Conservation (phyloP, 2,888 invertebrate species). For the Drosophila flavopinicola region DNA sequence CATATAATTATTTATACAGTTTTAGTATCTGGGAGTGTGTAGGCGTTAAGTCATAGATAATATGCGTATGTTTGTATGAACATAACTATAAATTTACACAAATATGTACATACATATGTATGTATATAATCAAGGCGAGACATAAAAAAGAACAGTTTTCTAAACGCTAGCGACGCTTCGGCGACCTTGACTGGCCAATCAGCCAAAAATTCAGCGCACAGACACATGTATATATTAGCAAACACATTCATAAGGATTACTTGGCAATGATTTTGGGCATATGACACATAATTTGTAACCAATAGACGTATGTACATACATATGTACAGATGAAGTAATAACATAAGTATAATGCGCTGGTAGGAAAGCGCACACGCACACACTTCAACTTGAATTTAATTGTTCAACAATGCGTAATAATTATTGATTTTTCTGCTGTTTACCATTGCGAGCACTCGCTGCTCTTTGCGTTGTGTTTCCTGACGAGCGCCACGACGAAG, state of each 20-base stretch:
- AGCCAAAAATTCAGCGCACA: slow-evolving; percentile 8
- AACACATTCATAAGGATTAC: slow-evolving; percentile 17
- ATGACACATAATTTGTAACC: slow-evolving; percentile 7
- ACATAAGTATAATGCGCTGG: slow-evolving; percentile 7
- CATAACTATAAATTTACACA: slow-evolving; percentile 25
- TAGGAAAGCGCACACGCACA: slow-evolving; percentile 26
- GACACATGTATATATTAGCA: slow-evolving; percentile 16
- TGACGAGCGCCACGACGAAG: slow-evolving; percentile 83
- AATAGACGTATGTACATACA: slow-evolving; percentile 8
- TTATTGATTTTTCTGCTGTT: slow-evolving; percentile 69
- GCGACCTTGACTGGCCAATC: slow-evolving; percentile 68
- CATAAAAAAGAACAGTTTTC: slow-evolving; percentile 59
- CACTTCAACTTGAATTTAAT: slow-evolving; percentile 27
- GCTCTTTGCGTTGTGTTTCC: slow-evolving; percentile 70
- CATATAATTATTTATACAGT: slow-evolving; percentile 8
- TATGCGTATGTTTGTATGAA: slow-evolving; percentile 5
- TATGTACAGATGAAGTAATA: slow-evolving; percentile 21
- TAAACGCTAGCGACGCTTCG: slow-evolving; percentile 39
- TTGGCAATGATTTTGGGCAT: slow-evolving; percentile 10
- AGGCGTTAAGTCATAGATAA: slow-evolving; percentile 29
- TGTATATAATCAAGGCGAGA: slow-evolving; percentile 68
- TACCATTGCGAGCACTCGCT: slow-evolving; percentile 81
- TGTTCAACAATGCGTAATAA: slow-evolving; percentile 41
- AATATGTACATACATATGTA: slow-evolving; percentile 9
- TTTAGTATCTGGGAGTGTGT: slow-evolving; percentile 5